Evolutionary conservation across 2,797 vertebrate species (phyloP).

Genomic region (Takifugu ocellatus): DNA sequence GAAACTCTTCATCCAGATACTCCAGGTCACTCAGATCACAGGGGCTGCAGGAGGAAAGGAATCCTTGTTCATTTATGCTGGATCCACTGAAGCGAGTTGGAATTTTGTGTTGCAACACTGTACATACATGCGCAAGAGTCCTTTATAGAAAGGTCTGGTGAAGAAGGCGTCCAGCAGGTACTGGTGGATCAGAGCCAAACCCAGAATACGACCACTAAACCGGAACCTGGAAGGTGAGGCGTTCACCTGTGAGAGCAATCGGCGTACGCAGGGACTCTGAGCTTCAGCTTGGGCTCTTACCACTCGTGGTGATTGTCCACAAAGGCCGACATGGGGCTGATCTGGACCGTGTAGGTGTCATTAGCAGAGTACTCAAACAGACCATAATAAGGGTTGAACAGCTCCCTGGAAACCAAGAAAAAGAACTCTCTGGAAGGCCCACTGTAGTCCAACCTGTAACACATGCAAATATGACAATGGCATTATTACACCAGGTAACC

Average conservation of each 20-base stretch:
- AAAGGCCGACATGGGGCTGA: conserved; percentile 97
- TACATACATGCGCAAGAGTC: conserved; percentile 87
- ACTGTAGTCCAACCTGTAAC: conserved; percentile 89
- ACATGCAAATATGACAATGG: conserved; percentile 2
- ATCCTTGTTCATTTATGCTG: not conserved
- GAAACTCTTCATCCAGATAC: conserved; percentile 94
- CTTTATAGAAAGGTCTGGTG: conserved; percentile 93
- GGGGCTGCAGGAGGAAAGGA: conserved; percentile 65
- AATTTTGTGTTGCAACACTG: not conserved
- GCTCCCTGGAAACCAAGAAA: conserved; percentile 93
- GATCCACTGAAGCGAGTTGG: not conserved
- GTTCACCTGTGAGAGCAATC: not conserved
- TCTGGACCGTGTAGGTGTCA: conserved; percentile 96
- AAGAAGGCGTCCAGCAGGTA: conserved; percentile 97
- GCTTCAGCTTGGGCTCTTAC: conserved; percentile 63
- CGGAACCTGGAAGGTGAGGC: conserved; percentile 82
- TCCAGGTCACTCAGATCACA: conserved; percentile 96
- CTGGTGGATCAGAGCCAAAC: conserved; percentile 93
- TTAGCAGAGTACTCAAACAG: conserved; percentile 98
- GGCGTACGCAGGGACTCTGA: too few species aligned
- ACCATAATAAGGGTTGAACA: conserved; percentile 96
- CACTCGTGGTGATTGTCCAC: conserved; percentile 98
- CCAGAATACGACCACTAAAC: conserved; percentile 93
- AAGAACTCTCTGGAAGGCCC: conserved; percentile 96
- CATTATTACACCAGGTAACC: too few species aligned